phyloP scores from a whole-genome alignment of 2,888 invertebrate species.

The Allolobophora icterica region DNA sequence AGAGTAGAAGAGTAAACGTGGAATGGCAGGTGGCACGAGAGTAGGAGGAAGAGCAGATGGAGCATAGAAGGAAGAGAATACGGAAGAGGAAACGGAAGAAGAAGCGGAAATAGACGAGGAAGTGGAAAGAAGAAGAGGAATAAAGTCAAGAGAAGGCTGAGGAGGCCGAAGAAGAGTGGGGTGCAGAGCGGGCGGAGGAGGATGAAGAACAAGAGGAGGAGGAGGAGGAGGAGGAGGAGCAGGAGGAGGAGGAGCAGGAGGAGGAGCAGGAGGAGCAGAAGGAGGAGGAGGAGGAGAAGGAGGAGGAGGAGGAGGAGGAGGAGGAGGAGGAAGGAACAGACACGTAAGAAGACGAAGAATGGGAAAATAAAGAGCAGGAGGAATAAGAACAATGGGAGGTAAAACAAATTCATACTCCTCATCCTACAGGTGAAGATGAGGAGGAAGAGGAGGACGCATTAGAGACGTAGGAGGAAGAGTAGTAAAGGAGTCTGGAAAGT shows the following conservation, averaged over 20 bases:
- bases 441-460: too few species aligned
- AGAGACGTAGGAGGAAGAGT: too few species aligned
- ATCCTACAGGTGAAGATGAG: too few species aligned
- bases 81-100: not conserved
- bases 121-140: not conserved
- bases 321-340: not conserved
- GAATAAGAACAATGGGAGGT: not conserved
- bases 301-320: too few species aligned
- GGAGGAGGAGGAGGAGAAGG: too few species aligned
- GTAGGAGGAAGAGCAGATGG: not conserved
- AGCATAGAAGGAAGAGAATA: not conserved
- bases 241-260: not conserved
- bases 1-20: not conserved
- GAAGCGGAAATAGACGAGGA: not conserved
- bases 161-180: not conserved
- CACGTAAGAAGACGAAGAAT: not conserved
- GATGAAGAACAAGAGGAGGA: not conserved
- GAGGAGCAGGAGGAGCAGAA: too few species aligned
- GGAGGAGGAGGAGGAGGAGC: not conserved
- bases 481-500: too few species aligned
- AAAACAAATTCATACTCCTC: too few species aligned
- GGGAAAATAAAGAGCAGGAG: not conserved
- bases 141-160: not conserved
- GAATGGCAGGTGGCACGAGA: not conserved
- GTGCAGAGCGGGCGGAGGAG: too few species aligned